Evolutionary conservation across 2,113 vertebrate species (phyloP).

Genomic region (Empidonax traillii): DNA sequence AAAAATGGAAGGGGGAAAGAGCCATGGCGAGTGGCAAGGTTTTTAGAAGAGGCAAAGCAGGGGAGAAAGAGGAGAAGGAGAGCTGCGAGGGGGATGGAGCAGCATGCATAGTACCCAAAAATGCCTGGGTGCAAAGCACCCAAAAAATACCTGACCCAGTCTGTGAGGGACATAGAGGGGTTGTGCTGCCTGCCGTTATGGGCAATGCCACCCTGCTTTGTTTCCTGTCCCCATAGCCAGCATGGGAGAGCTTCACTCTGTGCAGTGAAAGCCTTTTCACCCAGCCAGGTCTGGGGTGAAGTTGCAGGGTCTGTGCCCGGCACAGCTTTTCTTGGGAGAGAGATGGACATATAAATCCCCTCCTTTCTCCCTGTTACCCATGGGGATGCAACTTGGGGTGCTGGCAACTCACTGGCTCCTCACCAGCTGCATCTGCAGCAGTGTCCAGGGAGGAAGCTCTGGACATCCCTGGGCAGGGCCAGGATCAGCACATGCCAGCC

Average conservation of each 20-base stretch:
- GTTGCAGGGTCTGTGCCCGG: rapidly evolving
- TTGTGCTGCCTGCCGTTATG: rapidly evolving
- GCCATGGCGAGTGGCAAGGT: background rate
- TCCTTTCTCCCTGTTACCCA: rapidly evolving
- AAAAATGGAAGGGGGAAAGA: background rate
- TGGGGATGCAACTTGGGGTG: rapidly evolving
- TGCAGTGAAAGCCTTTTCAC: background rate
- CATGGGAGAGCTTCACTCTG: background rate
- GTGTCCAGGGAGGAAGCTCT: constrained; percentile 27
- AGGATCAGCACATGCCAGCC: constrained; percentile 11
- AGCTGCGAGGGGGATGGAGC: rapidly evolving
- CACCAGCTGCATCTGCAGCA: background rate
- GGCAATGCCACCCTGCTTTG: rapidly evolving
- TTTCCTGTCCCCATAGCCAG: background rate
- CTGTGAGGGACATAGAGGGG: rapidly evolving
- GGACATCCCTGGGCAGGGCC: constrained; percentile 64
- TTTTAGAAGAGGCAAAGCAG: background rate
- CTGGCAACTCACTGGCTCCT: background rate
- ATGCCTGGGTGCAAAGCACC: background rate
- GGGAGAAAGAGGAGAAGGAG: background rate
- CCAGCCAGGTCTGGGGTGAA: background rate
- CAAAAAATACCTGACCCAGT: background rate
- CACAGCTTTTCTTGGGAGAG: background rate
- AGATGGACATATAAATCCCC: rapidly evolving
- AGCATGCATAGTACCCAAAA: background rate